phyloP scores from a whole-genome alignment of 2,888 invertebrate species.

The Crossocerus cetratus region DNA sequence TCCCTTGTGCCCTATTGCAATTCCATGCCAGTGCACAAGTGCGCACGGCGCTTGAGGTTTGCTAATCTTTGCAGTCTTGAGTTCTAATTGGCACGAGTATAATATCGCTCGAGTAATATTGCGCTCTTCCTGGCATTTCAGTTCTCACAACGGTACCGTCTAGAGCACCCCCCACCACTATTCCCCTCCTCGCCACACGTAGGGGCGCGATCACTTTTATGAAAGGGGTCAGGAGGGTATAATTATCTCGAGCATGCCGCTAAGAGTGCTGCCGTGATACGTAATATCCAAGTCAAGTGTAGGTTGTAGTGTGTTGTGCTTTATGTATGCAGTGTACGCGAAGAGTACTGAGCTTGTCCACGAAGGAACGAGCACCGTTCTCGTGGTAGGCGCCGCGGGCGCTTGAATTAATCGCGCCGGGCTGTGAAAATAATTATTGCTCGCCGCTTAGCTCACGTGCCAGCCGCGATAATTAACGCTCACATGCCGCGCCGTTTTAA shows the following conservation, averaged over 20 bases:
- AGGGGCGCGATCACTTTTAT: too few species aligned
- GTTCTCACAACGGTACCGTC: too few species aligned
- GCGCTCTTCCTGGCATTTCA: too few species aligned
- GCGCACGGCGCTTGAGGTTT: too few species aligned
- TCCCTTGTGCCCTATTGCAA: neutral
- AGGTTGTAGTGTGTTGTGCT: conserved; percentile 52
- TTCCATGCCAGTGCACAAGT: neutral
- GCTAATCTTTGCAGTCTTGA: too few species aligned
- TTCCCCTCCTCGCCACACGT: too few species aligned
- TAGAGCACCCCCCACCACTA: too few species aligned
- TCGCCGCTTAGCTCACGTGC: conserved; percentile 56
- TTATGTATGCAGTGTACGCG: conserved; percentile 46
- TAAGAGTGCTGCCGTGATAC: conserved; percentile 25
- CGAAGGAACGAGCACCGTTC: conserved; percentile 26
- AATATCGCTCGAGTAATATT: too few species aligned
- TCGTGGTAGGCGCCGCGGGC: conserved; percentile 46
- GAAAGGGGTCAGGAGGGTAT: neutral
- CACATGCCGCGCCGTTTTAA: conserved; percentile 51
- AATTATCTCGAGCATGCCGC: neutral
- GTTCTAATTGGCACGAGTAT: too few species aligned
- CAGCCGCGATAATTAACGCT: conserved; percentile 59
- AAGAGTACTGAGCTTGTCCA: conserved; percentile 57
- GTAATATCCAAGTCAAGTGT: conserved; percentile 58
- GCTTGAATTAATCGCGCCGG: conserved; percentile 66
- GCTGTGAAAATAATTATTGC: conserved; percentile 67